A percentile compares a stretch with the other conserved stretches of the same genome.
phyloP scores from a whole-genome alignment of 2,797 vertebrate genomes.

The Fringilla coelebs region DNA sequence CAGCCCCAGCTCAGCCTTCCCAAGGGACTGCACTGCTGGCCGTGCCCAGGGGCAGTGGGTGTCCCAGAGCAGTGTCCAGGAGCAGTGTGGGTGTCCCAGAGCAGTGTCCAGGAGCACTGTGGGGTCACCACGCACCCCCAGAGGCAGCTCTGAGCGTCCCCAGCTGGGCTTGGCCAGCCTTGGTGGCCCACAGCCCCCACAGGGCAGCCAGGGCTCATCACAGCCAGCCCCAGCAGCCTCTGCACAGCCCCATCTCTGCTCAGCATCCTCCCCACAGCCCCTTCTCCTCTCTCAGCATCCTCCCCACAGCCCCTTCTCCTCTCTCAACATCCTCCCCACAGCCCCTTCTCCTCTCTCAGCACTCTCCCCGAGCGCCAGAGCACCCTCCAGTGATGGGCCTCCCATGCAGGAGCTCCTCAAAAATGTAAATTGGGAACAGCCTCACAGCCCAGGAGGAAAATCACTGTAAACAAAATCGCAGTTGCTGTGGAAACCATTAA shows the following conservation, averaged over 20 bases:
- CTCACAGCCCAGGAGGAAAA: conserved; percentile 57
- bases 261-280: too few relatives aligned
- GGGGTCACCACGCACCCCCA: rapidly evolving
- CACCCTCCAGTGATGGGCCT: conserved; percentile 23
- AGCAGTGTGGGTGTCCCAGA: rapidly evolving
- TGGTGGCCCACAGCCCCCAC: not conserved
- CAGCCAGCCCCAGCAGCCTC: not conserved
- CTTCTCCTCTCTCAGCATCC: too few relatives aligned
- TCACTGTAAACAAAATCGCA: conserved; percentile 74
- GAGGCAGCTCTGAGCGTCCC: not conserved
- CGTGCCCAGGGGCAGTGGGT: not conserved
- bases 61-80: rapidly evolving
- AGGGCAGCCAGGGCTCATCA: rapidly evolving
- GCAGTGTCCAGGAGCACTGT: rapidly evolving
- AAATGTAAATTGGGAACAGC: conserved; percentile 63
- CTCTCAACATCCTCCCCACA: not conserved
- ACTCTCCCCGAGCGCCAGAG: not conserved
- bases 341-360: not conserved
- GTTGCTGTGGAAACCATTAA: conserved; percentile 78
- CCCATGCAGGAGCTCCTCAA: conserved; percentile 17
- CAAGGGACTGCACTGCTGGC: rapidly evolving
- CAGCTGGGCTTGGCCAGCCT: not conserved
- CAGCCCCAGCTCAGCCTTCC: not conserved
- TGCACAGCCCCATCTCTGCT: not conserved
- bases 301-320: too few relatives aligned